phyloP scores from a whole-genome alignment of 2,888 invertebrate genomes.

The Anaspis maculata region DNA sequence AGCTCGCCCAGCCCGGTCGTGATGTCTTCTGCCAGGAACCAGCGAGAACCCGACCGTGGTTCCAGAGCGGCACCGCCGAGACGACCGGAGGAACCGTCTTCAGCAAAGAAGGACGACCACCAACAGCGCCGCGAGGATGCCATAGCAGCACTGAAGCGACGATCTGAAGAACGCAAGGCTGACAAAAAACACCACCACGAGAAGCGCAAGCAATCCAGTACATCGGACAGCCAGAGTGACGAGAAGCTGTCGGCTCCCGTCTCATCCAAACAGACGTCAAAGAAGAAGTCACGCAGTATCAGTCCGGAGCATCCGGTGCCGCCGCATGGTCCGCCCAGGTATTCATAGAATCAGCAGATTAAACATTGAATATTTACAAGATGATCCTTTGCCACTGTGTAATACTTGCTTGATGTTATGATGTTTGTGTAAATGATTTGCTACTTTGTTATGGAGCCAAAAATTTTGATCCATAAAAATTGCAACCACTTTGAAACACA shows the following conservation, averaged over 20 bases:
- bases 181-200: slow-evolving; percentile 12
- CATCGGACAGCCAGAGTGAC: no score
- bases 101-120: slow-evolving; percentile 29
- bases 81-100: slow-evolving; percentile 15
- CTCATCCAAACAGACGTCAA: slow-evolving; percentile 21
- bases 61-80: slow-evolving; percentile 10
- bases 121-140: slow-evolving; percentile 36
- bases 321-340: slow-evolving; percentile 42
- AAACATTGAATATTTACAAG: no score
- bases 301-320: slow-evolving; percentile 37
- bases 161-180: slow-evolving; percentile 17
- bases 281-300: slow-evolving; percentile 36
- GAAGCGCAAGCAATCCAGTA: background rate
- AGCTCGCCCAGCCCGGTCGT: slow-evolving; percentile 17
- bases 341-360: no score
- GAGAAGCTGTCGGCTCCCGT: no score
- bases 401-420: no score
- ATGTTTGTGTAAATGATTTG: no score
- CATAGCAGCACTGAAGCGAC: slow-evolving; percentile 21
- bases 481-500: no score
- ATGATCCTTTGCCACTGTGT: no score
- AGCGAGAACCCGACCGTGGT: background rate
- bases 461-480: no score
- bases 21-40: background rate
- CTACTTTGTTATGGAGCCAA: no score